phyloP scores from a whole-genome alignment of 2,888 invertebrate genomes.

The Phalera bucephala region DNA sequence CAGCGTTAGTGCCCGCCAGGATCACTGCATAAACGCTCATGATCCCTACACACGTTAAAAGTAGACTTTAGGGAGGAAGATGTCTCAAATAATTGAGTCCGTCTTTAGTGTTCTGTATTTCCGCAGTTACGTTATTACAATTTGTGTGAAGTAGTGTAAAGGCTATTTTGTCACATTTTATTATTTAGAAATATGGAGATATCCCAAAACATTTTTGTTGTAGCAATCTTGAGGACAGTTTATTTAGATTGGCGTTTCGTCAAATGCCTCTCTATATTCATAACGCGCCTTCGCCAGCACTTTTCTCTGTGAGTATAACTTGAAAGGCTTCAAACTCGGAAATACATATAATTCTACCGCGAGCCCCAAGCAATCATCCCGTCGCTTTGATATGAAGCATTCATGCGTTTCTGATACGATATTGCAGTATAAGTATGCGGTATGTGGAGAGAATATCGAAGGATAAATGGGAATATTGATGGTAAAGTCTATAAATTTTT shows the following conservation, averaged over 20 bases:
- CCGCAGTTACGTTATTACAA: no score
- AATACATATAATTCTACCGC: conserved; percentile 42
- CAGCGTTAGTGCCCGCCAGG: conserved; percentile 36
- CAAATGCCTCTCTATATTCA: conserved; percentile 52
- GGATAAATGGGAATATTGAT: no score
- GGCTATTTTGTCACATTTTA: conserved; percentile 8
- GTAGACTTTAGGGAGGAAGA: conserved; percentile 29
- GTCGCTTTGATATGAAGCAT: conserved; percentile 28
- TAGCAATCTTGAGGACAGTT: conserved; percentile 45
- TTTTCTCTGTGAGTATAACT: conserved; percentile 38
- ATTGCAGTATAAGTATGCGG: no score
- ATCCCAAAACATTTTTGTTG: conserved; percentile 45
- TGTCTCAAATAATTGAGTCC: conserved; percentile 11
- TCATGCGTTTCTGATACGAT: conserved; percentile 27
- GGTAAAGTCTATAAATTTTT: no score
- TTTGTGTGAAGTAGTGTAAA: conserved; percentile 1
- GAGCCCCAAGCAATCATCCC: conserved; percentile 33
- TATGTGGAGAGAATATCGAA: no score
- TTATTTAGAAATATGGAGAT: conserved; percentile 26
- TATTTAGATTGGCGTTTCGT: conserved; percentile 59
- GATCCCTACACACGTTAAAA: conserved; percentile 25
- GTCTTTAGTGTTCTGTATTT: not conserved
- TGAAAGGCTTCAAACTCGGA: conserved; percentile 34
- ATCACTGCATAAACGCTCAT: conserved; percentile 41
- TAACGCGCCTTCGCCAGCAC: conserved; percentile 41